Evolutionary conservation across 1,140 invertebrate genomes (phyloP), one percentile per base, ranked within the genome.

Genomic region (Episyrphus balteatus): DNA sequence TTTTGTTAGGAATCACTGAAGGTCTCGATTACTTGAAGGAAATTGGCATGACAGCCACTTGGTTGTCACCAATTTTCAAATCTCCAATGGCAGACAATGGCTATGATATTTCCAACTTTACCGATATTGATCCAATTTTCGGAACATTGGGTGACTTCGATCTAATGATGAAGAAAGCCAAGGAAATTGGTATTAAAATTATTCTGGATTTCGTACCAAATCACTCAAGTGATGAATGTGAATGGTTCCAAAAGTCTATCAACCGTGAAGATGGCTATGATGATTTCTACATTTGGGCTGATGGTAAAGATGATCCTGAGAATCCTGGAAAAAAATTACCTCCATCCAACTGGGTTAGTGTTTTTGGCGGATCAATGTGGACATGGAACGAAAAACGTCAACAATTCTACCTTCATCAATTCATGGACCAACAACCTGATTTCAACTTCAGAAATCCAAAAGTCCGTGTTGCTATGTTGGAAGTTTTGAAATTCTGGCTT

Each of bases 161-260:
- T 40, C 55, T 68, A 3, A 62, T 89, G 32, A 53, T 81, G 1
- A 61, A 65, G 26, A 66, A 69, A 51, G 78, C 79, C 8, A 74
- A 80, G 26, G 9, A 36, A 17, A 18, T 50, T 21, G 44, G 44
- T 13, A 70, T 89, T 34, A 84, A 83, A 62, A 57, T 90, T 10
- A 71, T 91, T 33, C 59, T 90, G 62, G 87, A 91, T 58, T 79
- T 89, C 53, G 80, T 89, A 13, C 85, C 86, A 5, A 90, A 90
- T 67, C 84, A 89, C 60, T 73, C 75, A 12, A 81, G 79, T 52
- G 76, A 80, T 53, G 69, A 79, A 52, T 79, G 81, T 59, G 66
- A 72, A 39, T 85, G 82, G 82, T 84, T 84, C 57, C 48, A 71
- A 47, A 68, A 75, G 51, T 80, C 80, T 37, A 52, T 71, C 15